These are phyloP conservation scores for Oryzias woworae DNA, from an alignment of 2,113 vertebrate genomes.

Conservation along the genomic window DNA sequence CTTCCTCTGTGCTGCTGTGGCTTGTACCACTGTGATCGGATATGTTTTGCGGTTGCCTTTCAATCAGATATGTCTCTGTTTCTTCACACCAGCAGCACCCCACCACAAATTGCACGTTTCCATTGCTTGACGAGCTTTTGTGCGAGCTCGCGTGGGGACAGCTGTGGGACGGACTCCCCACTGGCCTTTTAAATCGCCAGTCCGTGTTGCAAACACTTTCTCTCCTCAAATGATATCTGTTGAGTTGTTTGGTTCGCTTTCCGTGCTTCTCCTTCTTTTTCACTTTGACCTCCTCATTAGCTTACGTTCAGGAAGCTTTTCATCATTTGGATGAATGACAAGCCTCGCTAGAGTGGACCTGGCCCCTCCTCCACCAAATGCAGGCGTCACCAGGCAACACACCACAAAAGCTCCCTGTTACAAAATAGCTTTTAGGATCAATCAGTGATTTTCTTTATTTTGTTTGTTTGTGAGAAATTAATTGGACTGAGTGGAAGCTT, in stretches of 20 bases:
- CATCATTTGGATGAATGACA: slow-evolving; percentile 76
- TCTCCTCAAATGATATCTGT: slow-evolving; percentile 73
- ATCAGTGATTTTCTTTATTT: slow-evolving; percentile 68
- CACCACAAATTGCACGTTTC: slow-evolving; percentile 77
- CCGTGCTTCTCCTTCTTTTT: slow-evolving; percentile 22
- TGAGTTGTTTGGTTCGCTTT: slow-evolving; percentile 54
- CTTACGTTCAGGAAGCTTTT: slow-evolving; percentile 80
- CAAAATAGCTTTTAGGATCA: slow-evolving; percentile 73
- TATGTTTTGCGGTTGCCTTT: slow-evolving; percentile 69
- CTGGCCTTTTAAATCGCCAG: slow-evolving; percentile 59
- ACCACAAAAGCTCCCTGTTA: slow-evolving; percentile 70
- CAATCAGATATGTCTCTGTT: slow-evolving; percentile 50
- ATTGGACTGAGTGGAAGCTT: slow-evolving; percentile 73
- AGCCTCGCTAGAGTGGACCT: slow-evolving; percentile 64
- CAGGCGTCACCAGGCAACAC: slow-evolving; percentile 75
- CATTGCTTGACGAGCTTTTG: slow-evolving; percentile 76
- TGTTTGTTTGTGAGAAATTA: slow-evolving; percentile 71
- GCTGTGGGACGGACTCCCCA: slow-evolving; percentile 63
- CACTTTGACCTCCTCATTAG: slow-evolving; percentile 71
- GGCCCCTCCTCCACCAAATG: slow-evolving; percentile 58
- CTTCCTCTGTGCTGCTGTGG: slow-evolving; percentile 66
- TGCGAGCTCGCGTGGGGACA: slow-evolving; percentile 68
- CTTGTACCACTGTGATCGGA: slow-evolving; percentile 66
- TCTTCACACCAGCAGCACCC: slow-evolving; percentile 51
- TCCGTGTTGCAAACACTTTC: slow-evolving; percentile 68